Percentiles rank a stretch among this genome's conserved stretches.
Conservation (phyloP, 2,797 vertebrate genomes). For the Eospalax fontanierii region DNA sequence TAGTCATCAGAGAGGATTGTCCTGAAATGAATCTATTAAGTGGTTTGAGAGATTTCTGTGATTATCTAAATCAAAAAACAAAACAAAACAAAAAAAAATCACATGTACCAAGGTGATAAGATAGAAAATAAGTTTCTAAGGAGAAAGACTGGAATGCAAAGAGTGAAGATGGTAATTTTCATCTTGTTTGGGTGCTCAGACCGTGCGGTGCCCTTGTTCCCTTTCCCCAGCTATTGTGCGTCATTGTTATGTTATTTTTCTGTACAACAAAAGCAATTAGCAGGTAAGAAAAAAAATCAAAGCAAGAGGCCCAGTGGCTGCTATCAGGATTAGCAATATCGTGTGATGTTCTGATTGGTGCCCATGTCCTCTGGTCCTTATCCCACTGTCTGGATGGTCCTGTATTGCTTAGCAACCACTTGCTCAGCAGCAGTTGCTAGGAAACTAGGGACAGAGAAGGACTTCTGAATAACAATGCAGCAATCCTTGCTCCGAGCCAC, state of each 20-base stretch:
- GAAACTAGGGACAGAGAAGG: slow-evolving; percentile 57
- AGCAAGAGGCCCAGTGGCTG: neutral
- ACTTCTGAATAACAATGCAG: slow-evolving; percentile 4
- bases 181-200: neutral
- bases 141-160: neutral
- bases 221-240: neutral
- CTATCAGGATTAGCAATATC: slow-evolving; percentile 38
- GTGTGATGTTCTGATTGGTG: neutral
- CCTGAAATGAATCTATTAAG: neutral
- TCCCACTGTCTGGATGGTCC: slow-evolving; percentile 25
- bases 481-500: neutral
- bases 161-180: neutral
- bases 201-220: neutral
- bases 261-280: slow-evolving; percentile 21
- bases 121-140: neutral
- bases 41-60: neutral
- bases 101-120: neutral
- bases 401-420: slow-evolving; percentile 67
- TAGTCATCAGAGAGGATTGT: neutral
- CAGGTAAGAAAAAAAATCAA: slow-evolving; percentile 39
- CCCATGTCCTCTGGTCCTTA: neutral
- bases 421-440: slow-evolving; percentile 68
- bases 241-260: neutral
- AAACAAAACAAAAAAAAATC: neutral
- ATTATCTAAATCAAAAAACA: neutral